phyloP scores from a whole-genome alignment of 1,140 invertebrate species.

The Brachionus koreanus region DNA sequence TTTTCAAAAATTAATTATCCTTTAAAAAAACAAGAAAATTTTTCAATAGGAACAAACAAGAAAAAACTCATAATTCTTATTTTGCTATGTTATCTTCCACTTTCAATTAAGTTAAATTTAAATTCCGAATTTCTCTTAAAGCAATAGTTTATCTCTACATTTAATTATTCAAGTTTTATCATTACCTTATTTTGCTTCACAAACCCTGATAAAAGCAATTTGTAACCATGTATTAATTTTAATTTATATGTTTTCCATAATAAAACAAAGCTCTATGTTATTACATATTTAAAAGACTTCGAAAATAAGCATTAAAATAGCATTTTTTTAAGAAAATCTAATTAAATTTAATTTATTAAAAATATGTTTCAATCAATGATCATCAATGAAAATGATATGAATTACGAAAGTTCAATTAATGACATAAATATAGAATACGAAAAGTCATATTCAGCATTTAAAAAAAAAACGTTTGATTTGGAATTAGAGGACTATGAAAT shows the following conservation, averaged over 20 bases:
- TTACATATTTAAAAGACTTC: background rate
- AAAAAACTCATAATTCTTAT: too few relatives aligned
- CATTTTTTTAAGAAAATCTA: background rate
- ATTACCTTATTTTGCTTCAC: background rate
- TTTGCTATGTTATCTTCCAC: too few relatives aligned
- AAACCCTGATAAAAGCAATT: slow-evolving; percentile 10
- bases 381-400: background rate
- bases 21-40: too few relatives aligned
- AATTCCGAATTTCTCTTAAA: too few relatives aligned
- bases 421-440: slow-evolving; percentile 16
- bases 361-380: slow-evolving; percentile 2
- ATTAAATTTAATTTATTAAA: background rate
- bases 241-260: background rate
- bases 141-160: too few relatives aligned
- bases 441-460: background rate
- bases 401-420: background rate
- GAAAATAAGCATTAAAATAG: background rate
- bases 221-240: slow-evolving; percentile 8
- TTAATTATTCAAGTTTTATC: background rate
- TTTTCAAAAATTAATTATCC: too few relatives aligned
- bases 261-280: background rate
- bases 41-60: too few relatives aligned
- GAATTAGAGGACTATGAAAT: background rate
- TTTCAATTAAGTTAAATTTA: too few relatives aligned
- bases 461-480: background rate